phyloP scores from a whole-genome alignment of 1,140 invertebrate species.

The Pemphigus obesinymphae region DNA sequence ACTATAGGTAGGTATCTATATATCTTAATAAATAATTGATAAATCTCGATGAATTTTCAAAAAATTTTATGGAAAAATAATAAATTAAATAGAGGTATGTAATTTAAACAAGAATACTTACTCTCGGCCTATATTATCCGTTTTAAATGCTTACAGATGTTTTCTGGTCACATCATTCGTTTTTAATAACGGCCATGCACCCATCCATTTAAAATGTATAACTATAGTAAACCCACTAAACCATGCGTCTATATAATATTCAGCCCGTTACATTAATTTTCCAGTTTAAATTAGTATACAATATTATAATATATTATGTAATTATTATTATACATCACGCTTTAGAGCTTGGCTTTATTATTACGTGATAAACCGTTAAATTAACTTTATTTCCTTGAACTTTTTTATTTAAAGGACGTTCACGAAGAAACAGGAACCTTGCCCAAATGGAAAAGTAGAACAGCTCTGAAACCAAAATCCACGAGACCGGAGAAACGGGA shows the following conservation, averaged over 20 bases:
- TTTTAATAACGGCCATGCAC: too few relatives aligned
- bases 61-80: too few relatives aligned
- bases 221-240: background rate
- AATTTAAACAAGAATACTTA: background rate
- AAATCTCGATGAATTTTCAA: too few relatives aligned
- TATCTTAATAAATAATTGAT: too few relatives aligned
- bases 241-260: too few relatives aligned
- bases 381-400: background rate
- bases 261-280: background rate
- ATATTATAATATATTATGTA: too few relatives aligned
- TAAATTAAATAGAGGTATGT: background rate
- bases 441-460: background rate
- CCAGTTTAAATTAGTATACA: background rate
- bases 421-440: background rate
- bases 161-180: too few relatives aligned
- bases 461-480: background rate
- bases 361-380: background rate
- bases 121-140: too few relatives aligned
- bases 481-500: background rate
- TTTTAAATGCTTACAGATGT: too few relatives aligned
- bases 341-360: background rate
- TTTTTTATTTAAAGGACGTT: background rate
- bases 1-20: too few relatives aligned
- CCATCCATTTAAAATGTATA: background rate
- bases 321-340: background rate